These are phyloP conservation scores for Andrena camellia DNA, from an alignment of 2,888 invertebrate species.

Conservation along the genomic window DNA sequence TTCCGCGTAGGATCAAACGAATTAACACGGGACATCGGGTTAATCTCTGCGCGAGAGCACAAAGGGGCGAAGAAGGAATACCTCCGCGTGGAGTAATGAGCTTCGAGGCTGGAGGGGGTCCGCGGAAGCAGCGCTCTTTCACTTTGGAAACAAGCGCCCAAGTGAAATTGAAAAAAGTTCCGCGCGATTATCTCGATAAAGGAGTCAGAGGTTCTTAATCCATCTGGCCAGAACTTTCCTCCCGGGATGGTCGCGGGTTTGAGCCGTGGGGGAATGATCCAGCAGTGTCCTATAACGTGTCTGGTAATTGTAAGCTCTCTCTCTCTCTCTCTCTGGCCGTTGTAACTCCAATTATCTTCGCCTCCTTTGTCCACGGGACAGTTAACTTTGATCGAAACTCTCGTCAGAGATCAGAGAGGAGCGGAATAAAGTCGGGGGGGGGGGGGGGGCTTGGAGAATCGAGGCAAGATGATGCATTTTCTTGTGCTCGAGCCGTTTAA, in stretches of 20 bases:
- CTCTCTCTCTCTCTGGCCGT: conserved; percentile 39
- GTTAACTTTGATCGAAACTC: conserved; percentile 62
- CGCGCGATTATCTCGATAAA: conserved; percentile 48
- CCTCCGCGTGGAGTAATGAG: conserved; percentile 40
- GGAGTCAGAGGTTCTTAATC: conserved; percentile 50
- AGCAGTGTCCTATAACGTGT: conserved; percentile 24
- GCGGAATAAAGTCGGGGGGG: neutral
- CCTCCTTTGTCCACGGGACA: conserved; percentile 59
- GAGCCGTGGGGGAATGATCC: conserved; percentile 35
- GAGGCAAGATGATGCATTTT: conserved; percentile 59
- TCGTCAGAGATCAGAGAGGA: conserved; percentile 1
- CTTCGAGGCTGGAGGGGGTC: neutral
- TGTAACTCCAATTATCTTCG: conserved; percentile 71
- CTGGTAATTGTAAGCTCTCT: conserved; percentile 62
- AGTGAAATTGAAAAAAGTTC: conserved; percentile 50
- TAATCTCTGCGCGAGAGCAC: conserved; percentile 7
- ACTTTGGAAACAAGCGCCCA: conserved; percentile 11
- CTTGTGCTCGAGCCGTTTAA: conserved; percentile 67
- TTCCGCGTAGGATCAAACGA: neutral
- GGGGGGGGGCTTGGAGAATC: neutral
- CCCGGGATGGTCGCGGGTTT: neutral
- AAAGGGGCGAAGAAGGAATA: neutral
- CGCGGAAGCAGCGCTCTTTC: neutral
- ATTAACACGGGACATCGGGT: conserved; percentile 13
- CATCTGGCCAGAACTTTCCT: neutral